Conservation (phyloP, 2,113 vertebrate species). For the Pogonocichla stellata region DNA sequence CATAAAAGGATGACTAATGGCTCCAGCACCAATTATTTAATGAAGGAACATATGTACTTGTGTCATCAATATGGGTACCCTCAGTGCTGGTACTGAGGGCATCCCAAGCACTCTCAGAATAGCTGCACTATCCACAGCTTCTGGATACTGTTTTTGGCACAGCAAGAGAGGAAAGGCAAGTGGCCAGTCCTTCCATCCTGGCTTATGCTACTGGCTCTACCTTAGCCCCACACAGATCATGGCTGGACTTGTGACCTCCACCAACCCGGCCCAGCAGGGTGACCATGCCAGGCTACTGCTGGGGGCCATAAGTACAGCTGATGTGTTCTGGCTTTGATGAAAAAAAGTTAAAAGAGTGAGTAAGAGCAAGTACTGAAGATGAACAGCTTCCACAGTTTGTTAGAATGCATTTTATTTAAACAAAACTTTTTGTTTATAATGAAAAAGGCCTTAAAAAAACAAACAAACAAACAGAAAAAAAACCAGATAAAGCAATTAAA, state of each 20-base stretch:
- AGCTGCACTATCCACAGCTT: not conserved
- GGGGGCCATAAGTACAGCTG: too few relatives aligned
- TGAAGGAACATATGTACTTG: accelerated
- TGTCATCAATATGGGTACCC: not conserved
- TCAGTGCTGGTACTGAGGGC: not conserved
- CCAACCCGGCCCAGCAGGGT: not conserved
- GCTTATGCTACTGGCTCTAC: not conserved
- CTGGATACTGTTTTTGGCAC: not conserved
- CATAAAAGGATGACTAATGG: not conserved
- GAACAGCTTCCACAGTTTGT: not conserved
- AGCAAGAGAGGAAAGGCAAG: not conserved
- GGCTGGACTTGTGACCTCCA: not conserved
- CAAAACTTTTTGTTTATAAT: not conserved
- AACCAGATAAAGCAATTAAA: not conserved
- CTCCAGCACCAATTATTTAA: not conserved
- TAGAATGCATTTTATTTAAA: not conserved
- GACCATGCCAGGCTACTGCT: not conserved
- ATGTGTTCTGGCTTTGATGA: accelerated
- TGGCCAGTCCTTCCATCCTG: not conserved
- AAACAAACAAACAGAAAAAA: too few relatives aligned
- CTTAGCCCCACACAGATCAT: not conserved
- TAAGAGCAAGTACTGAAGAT: not conserved
- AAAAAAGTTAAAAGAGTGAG: not conserved
- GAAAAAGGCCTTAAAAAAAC: not conserved
- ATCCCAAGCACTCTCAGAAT: not conserved